Conservation (phyloP, 2,888 invertebrate genomes). For the Leptogaster cylindrica region DNA sequence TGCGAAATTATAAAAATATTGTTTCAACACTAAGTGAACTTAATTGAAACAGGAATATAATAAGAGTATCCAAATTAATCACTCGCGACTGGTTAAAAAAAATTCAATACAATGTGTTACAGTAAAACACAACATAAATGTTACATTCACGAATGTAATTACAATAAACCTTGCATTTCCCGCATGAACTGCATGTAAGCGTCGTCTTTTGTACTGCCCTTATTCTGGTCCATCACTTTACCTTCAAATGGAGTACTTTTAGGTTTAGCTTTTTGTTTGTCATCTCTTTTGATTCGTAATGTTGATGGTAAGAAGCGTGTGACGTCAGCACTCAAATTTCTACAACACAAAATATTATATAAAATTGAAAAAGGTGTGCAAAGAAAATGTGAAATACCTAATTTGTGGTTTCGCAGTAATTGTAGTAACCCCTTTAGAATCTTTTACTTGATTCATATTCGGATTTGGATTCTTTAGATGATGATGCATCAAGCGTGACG, state of each 20-base stretch:
- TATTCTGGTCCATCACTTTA: slow-evolving; percentile 58
- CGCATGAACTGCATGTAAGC: slow-evolving; percentile 99
- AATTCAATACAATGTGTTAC: too few relatives aligned
- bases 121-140: too few relatives aligned
- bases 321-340: slow-evolving; percentile 89
- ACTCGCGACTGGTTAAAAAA: too few relatives aligned
- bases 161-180: slow-evolving; percentile 95
- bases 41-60: too few relatives aligned
- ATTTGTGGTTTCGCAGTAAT: slow-evolving; percentile 98
- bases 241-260: slow-evolving; percentile 64
- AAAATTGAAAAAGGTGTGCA: neutral
- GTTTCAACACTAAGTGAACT: too few relatives aligned
- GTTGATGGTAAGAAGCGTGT: slow-evolving; percentile 95
- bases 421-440: slow-evolving; percentile 75
- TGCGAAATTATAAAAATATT: too few relatives aligned
- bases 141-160: too few relatives aligned
- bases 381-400: too few relatives aligned
- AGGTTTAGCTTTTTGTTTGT: slow-evolving; percentile 69
- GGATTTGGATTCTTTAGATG: slow-evolving; percentile 52
- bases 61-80: too few relatives aligned
- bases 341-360: slow-evolving; percentile 46
- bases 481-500: slow-evolving; percentile 65
- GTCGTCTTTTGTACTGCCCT: slow-evolving; percentile 85
- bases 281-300: slow-evolving; percentile 87
- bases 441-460: slow-evolving; percentile 71